phyloP scores from a whole-genome alignment of 2,888 invertebrate genomes.

The Griposia aprilina region DNA sequence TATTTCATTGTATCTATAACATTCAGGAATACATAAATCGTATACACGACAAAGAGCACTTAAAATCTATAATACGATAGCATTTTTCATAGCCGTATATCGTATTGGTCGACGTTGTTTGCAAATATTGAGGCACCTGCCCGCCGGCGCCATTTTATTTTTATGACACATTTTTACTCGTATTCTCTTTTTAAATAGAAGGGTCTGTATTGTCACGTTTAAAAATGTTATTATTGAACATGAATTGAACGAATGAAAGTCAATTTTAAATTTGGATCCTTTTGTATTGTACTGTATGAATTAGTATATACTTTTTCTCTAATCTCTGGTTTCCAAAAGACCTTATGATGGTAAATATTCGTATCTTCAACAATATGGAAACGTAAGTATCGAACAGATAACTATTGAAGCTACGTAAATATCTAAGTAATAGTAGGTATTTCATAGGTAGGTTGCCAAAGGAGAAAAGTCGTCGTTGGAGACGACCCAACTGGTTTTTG shows the following conservation, averaged over 20 bases:
- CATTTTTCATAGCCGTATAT: constrained; percentile 71
- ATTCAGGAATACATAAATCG: constrained; percentile 67
- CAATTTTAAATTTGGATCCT: neutral
- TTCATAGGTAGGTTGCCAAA: neutral
- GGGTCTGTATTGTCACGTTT: constrained; percentile 9
- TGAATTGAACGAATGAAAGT: neutral
- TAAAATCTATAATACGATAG: constrained; percentile 69
- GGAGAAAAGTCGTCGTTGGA: neutral
- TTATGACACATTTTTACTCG: constrained; percentile 59
- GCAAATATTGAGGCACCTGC: constrained; percentile 77
- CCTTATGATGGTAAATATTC: neutral
- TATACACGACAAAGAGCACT: constrained; percentile 62
- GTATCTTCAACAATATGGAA: neutral
- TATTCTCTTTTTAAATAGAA: constrained; percentile 43
- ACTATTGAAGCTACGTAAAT: neutral
- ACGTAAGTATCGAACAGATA: neutral
- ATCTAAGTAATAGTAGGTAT: neutral
- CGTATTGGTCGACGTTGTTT: constrained; percentile 67
- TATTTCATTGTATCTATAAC: constrained; percentile 66
- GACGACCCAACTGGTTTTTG: neutral
- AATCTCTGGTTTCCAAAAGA: neutral
- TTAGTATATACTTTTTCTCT: neutral
- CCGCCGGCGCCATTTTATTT: constrained; percentile 65
- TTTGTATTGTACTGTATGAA: neutral
- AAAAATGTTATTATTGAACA: neutral